Conservation (phyloP, 2,888 invertebrate species). For the Dioctria linearis region DNA sequence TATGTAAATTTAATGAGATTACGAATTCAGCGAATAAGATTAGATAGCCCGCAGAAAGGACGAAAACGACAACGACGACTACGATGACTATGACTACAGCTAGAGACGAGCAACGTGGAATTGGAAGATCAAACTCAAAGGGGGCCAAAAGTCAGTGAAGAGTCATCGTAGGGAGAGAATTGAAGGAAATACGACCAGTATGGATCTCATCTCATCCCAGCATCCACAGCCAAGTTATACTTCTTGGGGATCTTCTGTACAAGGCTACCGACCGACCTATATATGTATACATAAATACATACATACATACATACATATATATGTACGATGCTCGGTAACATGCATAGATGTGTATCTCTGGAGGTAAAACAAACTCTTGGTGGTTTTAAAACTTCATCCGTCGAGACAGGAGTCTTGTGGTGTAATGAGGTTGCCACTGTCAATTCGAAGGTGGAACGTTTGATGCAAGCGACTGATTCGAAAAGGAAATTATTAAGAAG, state of each 20-base stretch:
- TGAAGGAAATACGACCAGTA: not conserved
- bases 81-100: not conserved
- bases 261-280: too few relatives aligned
- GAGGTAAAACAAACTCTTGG: not conserved
- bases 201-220: not conserved
- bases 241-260: too few relatives aligned
- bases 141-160: not conserved
- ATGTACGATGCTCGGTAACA: not conserved
- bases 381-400: slow-evolving; percentile 1
- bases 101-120: too few relatives aligned
- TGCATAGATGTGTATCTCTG: not conserved
- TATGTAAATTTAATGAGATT: slow-evolving; percentile 99
- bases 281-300: not conserved
- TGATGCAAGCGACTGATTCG: not conserved
- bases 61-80: slow-evolving; percentile 62
- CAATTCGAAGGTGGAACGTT: not conserved
- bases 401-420: not conserved
- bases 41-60: slow-evolving; percentile 68
- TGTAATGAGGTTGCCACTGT: slow-evolving; percentile 5
- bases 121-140: too few relatives aligned
- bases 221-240: not conserved
- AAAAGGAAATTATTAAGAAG: not conserved
- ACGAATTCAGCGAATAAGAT: slow-evolving; percentile 91
- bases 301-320: slow-evolving; percentile 11
- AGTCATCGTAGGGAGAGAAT: not conserved